Percentiles rank a stretch among this genome's conserved stretches.
phyloP scores from a whole-genome alignment of 92 coral and sea anemone genomes.

The Porites evermanni region DNA sequence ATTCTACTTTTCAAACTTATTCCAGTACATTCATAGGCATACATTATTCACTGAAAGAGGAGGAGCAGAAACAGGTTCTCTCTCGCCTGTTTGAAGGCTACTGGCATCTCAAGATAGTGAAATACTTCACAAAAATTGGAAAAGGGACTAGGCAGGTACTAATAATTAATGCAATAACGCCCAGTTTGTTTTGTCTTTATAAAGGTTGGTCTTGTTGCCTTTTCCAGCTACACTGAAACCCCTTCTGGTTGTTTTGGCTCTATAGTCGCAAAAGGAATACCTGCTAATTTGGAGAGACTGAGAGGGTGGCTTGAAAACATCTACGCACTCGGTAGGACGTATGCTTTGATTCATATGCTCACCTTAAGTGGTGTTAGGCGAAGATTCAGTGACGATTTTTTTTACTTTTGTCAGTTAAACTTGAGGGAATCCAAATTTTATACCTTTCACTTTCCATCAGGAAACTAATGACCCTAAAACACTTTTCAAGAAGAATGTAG shows the following conservation, averaged over 20 bases:
- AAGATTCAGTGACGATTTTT: background rate
- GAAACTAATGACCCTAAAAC: background rate
- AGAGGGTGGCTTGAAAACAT: slow-evolving; percentile 60
- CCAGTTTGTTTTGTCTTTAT: background rate
- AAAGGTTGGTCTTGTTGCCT: slow-evolving; percentile 78
- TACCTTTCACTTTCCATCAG: background rate
- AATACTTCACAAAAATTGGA: too few relatives aligned
- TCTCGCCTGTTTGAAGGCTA: too few relatives aligned
- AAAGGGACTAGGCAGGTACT: too few relatives aligned
- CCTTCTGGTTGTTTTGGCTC: slow-evolving; percentile 82
- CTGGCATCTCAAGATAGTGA: too few relatives aligned
- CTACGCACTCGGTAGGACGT: slow-evolving; percentile 44
- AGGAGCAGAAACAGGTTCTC: too few relatives aligned
- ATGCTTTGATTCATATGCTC: background rate
- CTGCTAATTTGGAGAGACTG: slow-evolving; percentile 63
- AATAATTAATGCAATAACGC: background rate
- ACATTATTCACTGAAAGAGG: too few relatives aligned
- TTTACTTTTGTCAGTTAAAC: background rate
- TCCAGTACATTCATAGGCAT: too few relatives aligned
- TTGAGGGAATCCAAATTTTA: too few relatives aligned
- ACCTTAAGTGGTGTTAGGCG: too few relatives aligned
- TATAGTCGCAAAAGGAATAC: slow-evolving; percentile 68
- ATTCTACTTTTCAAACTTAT: too few relatives aligned
- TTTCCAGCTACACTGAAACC: slow-evolving; percentile 38
- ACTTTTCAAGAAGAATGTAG: background rate